Evolutionary conservation across 2,113 vertebrate genomes (phyloP), one percentile per base, ranked within the genome.

Genomic region (Gnathonemus echidnorhynchus): DNA sequence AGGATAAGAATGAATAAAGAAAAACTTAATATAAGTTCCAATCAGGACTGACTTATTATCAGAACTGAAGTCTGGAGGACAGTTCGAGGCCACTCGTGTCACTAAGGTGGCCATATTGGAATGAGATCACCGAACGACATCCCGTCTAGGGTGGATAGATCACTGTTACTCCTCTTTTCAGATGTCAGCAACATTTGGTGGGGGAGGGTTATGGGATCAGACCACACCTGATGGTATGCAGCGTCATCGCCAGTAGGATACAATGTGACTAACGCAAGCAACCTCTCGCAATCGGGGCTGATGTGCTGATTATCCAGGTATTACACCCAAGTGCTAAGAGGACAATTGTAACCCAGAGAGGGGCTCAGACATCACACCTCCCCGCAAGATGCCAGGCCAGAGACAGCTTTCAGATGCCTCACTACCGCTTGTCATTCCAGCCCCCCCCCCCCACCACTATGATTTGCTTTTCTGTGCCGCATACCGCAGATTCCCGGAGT

Each of bases 401-500:
- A 27, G 62, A 70, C n/a, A 1, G 27, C 62, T 27, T 31, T 31
- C 62, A 88, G 87, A 45, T 42, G 31, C 53, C 52, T 66, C 53
- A 45, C 87, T 39, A 45, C 7, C 56, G 24, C 5, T 53, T 88
- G 87, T 45, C 87, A 11, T 88, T 11, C 52, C n/a, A 39, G 52
- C 2, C 19, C 19, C 3, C 56, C 50, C n/a, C 56, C 50, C n/a
- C n/a, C 10, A 24, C 5, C 42, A 31, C 52, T 15, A 3, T 70
- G 6, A 45, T 46, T 24, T 13, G 15, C 66, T 74, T 42, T 74
- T 50, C 49, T 52, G 84, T 74, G 45, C 62, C n/a, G 48, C 56
- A 87, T 87, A 56, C 58, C 21, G 8, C 90, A 80, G 85, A 90
- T 88, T 88, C 86, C 70, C 35, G 0, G 48, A 31, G 53, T 77